A percentile compares a stretch with the other conserved stretches of the same genome.
Evolutionary conservation across 2,113 vertebrate genomes (phyloP).

Genomic region (Quiscalus mexicanus): DNA sequence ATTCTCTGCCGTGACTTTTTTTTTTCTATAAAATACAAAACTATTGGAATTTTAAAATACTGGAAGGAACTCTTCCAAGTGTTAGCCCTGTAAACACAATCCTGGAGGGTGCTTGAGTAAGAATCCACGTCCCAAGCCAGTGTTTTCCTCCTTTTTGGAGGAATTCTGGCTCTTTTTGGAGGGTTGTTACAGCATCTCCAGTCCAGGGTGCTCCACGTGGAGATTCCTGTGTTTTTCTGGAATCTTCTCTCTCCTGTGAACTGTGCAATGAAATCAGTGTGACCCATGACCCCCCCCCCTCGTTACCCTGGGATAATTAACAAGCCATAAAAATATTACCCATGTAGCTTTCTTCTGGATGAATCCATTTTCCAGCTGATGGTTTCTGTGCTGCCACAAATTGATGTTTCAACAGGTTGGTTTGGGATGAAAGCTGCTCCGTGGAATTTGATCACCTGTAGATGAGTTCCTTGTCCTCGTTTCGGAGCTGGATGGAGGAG

Average conservation of each 20-base stretch:
- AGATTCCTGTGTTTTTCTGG: neutral
- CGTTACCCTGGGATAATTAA: neutral
- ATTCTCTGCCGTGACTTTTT: neutral
- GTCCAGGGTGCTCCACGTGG: neutral
- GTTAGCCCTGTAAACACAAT: neutral
- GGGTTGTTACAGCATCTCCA: neutral
- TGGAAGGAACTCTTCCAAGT: neutral
- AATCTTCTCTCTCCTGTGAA: neutral
- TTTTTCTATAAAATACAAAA: constrained; percentile 15
- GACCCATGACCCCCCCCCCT: neutral
- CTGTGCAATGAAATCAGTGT: constrained; percentile 2
- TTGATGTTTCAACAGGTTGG: neutral
- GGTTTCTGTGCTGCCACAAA: neutral
- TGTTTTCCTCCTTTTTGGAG: neutral
- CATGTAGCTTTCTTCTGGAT: neutral
- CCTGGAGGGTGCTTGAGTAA: neutral
- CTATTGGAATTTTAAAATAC: neutral
- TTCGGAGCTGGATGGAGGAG: neutral
- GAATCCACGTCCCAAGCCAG: neutral
- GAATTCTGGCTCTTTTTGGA: neutral
- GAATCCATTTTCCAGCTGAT: neutral
- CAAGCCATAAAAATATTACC: neutral
- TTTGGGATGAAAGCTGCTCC: neutral
- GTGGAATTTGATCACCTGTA: rapidly evolving
- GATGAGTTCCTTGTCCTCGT: neutral